A percentile compares a stretch with the other conserved stretches of the same genome.
Evolutionary conservation across 1,140 invertebrate genomes (phyloP).

Genomic region (Hesperophylax magnus): DNA sequence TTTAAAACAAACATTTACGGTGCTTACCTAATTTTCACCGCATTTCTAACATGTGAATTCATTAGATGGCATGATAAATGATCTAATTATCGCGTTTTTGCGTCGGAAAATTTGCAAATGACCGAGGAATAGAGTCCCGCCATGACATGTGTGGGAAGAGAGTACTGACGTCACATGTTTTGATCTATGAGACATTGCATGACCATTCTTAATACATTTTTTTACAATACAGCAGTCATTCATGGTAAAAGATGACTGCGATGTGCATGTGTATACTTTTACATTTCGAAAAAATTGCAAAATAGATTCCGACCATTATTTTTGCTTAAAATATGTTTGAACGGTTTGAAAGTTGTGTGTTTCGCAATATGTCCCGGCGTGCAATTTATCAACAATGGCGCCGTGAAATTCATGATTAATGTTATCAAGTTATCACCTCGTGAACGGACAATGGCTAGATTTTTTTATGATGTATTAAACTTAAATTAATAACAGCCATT

Average conservation of each 20-base stretch:
- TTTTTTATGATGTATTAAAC: too few species aligned
- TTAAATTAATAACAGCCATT: too few species aligned
- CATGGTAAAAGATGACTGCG: neutral
- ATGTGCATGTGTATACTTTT: neutral
- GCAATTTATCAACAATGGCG: neutral
- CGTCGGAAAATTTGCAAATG: neutral
- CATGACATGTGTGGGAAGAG: conserved; percentile 10
- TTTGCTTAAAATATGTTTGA: neutral
- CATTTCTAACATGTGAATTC: neutral
- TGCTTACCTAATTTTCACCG: neutral
- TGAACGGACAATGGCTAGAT: too few species aligned
- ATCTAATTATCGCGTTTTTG: neutral
- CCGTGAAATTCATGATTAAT: neutral
- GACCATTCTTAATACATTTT: neutral
- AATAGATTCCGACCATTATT: neutral
- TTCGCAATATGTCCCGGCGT: neutral
- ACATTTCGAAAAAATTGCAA: neutral
- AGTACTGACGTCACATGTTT: neutral
- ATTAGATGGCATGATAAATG: neutral
- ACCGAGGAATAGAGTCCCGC: neutral
- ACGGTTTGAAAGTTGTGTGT: neutral
- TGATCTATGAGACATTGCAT: conserved; percentile 18
- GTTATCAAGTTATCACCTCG: neutral
- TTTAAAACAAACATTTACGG: neutral
- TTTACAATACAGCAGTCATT: neutral